A percentile compares a stretch with the other conserved stretches of the same genome.
These are phyloP conservation scores for Eclectus roratus DNA, from an alignment of 2,113 vertebrate genomes.

Conservation along the genomic window DNA sequence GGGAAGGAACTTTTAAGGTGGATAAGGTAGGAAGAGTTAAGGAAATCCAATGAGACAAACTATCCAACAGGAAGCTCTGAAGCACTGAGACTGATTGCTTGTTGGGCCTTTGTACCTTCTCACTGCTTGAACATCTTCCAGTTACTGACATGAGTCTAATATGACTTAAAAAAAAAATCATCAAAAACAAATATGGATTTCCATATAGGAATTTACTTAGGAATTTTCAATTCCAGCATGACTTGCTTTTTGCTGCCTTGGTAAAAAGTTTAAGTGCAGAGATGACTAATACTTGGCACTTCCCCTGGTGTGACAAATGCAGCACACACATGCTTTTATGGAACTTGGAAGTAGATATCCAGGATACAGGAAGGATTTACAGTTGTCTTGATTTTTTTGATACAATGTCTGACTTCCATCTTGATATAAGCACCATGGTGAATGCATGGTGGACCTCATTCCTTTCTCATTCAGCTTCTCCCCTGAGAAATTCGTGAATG, in stretches of 20 bases:
- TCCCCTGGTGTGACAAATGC: neutral
- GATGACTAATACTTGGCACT: neutral
- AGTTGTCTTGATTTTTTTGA: neutral
- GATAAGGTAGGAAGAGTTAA: neutral
- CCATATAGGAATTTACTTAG: neutral
- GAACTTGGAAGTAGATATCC: neutral
- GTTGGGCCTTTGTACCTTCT: neutral
- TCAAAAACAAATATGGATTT: neutral
- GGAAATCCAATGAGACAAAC: neutral
- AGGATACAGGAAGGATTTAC: slow-evolving; percentile 45
- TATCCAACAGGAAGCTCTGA: neutral
- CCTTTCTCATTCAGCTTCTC: neutral
- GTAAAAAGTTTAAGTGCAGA: neutral
- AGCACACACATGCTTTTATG: neutral
- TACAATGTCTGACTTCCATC: slow-evolving; percentile 5
- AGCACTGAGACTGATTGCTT: neutral
- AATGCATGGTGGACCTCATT: neutral
- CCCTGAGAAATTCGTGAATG: slow-evolving; percentile 24
- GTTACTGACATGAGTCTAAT: neutral
- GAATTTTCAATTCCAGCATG: neutral
- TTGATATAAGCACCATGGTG: neutral
- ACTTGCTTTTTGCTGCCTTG: neutral
- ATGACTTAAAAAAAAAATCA: neutral
- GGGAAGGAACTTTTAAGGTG: neutral
- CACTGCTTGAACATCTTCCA: neutral